phyloP scores from a whole-genome alignment of 2,113 vertebrate genomes.

The Sitta europaea region DNA sequence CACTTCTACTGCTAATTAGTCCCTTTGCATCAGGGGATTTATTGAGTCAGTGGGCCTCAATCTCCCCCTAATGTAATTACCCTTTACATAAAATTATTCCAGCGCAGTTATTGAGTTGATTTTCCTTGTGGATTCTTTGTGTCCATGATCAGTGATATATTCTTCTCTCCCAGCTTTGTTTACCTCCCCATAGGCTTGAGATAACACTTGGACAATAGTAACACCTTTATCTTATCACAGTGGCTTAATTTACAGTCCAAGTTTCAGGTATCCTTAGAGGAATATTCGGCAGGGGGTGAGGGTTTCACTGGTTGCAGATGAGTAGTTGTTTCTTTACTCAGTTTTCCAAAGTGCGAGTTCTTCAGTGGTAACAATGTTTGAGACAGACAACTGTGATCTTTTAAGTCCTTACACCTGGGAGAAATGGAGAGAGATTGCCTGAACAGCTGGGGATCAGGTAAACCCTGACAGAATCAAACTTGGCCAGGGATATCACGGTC shows the following conservation, averaged over 20 bases:
- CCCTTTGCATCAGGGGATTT: not conserved
- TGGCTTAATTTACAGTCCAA: not conserved
- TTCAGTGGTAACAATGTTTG: not conserved
- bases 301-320: not conserved
- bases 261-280: not conserved
- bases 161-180: not conserved
- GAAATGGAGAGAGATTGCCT: not conserved
- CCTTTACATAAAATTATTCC: not conserved
- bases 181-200: not conserved
- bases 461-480: not conserved
- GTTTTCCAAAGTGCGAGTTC: not conserved
- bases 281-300: rapidly evolving
- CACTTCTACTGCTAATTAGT: not conserved
- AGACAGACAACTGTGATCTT: not conserved
- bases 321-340: not conserved
- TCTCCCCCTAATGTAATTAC: not conserved
- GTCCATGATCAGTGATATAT: not conserved
- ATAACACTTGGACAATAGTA: not conserved
- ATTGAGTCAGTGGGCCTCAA: not conserved
- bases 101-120: not conserved
- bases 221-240: not conserved
- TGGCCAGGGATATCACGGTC: not conserved
- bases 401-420: not conserved
- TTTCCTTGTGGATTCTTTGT: not conserved
- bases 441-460: not conserved